Evolutionary conservation across 2,113 vertebrate species (phyloP).

Genomic region (Myrmophylax atrothorax): DNA sequence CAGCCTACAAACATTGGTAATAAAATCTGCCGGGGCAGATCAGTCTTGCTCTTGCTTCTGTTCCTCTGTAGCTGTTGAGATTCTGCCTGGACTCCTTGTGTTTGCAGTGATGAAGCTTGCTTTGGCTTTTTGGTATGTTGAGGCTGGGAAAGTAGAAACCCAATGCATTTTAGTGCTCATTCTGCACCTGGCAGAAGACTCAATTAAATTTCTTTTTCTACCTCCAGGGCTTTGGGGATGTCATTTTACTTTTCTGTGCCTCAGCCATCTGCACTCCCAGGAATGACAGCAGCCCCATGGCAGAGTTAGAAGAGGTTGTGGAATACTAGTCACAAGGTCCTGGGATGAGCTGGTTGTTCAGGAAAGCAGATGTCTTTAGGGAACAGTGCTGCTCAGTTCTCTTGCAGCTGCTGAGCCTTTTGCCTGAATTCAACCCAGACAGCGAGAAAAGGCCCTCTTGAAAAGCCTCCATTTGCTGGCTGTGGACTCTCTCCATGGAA

Average conservation of each 20-base stretch:
- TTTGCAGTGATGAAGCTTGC: background rate
- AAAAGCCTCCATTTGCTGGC: background rate
- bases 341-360: background rate
- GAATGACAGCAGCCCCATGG: rapidly evolving
- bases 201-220: background rate
- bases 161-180: background rate
- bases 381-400: background rate
- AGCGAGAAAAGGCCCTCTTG: rapidly evolving
- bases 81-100: background rate
- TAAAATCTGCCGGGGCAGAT: background rate
- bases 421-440: background rate
- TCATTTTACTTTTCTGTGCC: background rate
- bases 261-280: background rate
- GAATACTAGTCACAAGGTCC: background rate
- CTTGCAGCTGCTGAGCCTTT: background rate
- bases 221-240: background rate
- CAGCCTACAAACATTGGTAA: background rate
- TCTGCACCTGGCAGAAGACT: background rate
- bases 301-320: background rate
- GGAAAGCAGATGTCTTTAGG: background rate
- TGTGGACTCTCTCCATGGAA: background rate
- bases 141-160: background rate
- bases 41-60: background rate
- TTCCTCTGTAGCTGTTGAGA: background rate
- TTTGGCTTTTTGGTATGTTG: background rate